Evolutionary conservation across 2,888 invertebrate genomes (phyloP).

Genomic region (Chrysopilus asiliformis): DNA sequence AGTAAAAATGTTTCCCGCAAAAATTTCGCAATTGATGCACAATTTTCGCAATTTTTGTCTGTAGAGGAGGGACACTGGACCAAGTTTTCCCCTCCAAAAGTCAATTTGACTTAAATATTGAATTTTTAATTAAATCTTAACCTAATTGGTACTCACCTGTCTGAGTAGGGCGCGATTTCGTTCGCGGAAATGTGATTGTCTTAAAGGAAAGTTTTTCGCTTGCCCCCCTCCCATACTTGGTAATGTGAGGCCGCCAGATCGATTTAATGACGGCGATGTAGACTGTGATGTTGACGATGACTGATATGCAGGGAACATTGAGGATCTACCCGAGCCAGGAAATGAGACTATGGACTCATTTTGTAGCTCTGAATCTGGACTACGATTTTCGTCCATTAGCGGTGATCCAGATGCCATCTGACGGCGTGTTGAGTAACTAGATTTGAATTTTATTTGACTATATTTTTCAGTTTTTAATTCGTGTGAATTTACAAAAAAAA

Average conservation of each 20-base stretch:
- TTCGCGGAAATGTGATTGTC: constrained; percentile 28
- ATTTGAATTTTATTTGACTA: too few relatives aligned
- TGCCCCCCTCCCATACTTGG: constrained; percentile 13
- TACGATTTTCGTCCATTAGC: constrained; percentile 26
- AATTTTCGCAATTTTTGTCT: too few relatives aligned
- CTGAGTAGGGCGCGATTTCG: constrained; percentile 27
- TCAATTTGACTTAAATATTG: too few relatives aligned
- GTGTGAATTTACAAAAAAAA: not conserved
- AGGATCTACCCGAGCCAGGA: constrained; percentile 12
- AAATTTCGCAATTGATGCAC: too few relatives aligned
- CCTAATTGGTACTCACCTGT: constrained; percentile 27
- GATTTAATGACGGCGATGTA: constrained; percentile 10
- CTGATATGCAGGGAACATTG: constrained; percentile 18
- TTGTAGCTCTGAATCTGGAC: constrained; percentile 18
- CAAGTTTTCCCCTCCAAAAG: too few relatives aligned
- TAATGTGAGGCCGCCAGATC: constrained; percentile 15
- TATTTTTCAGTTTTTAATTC: too few relatives aligned
- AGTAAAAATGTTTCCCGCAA: too few relatives aligned
- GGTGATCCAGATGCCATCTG: constrained; percentile 8
- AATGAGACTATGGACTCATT: constrained; percentile 1
- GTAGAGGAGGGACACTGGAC: too few relatives aligned
- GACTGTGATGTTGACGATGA: too few relatives aligned
- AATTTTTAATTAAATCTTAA: too few relatives aligned
- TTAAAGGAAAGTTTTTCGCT: not conserved
- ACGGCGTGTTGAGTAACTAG: too few relatives aligned